These are phyloP conservation scores for Grammomys surdaster DNA, from an alignment of 2,113 vertebrate genomes.

Conservation along the genomic window DNA sequence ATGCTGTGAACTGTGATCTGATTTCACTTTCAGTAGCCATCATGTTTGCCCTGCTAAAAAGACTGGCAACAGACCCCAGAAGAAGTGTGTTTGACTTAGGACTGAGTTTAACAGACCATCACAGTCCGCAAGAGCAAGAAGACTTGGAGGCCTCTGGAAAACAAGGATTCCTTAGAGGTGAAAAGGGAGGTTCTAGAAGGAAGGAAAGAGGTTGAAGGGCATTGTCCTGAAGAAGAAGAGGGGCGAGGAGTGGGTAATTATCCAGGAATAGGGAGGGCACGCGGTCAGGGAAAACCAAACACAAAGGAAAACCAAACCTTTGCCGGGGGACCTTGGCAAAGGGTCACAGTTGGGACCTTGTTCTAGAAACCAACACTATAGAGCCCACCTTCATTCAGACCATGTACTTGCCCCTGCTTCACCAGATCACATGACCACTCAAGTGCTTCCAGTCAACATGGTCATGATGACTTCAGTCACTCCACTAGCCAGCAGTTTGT, in stretches of 20 bases:
- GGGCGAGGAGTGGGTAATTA: background rate
- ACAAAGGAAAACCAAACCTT: too few relatives aligned
- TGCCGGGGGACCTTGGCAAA: background rate
- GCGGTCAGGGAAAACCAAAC: background rate
- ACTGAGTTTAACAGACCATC: background rate
- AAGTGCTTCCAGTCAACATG: background rate
- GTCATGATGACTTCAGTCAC: background rate
- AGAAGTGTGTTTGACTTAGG: background rate
- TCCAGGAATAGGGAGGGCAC: background rate
- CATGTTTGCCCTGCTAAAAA: background rate
- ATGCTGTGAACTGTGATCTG: background rate
- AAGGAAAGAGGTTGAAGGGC: background rate
- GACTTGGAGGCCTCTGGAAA: background rate
- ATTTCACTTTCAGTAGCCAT: background rate
- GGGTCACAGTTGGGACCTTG: background rate
- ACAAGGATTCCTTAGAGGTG: background rate
- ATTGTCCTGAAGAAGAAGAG: background rate
- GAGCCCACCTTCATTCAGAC: background rate
- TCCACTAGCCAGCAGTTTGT: background rate
- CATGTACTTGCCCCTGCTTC: too few relatives aligned
- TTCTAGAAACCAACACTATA: background rate
- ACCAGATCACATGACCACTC: background rate
- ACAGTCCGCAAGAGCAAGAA: background rate
- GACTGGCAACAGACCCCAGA: background rate
- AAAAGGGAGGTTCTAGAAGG: background rate